These are phyloP conservation scores for Gasterosteus aculeatus DNA, from an alignment of 2,113 vertebrate species.

Conservation along the genomic window DNA sequence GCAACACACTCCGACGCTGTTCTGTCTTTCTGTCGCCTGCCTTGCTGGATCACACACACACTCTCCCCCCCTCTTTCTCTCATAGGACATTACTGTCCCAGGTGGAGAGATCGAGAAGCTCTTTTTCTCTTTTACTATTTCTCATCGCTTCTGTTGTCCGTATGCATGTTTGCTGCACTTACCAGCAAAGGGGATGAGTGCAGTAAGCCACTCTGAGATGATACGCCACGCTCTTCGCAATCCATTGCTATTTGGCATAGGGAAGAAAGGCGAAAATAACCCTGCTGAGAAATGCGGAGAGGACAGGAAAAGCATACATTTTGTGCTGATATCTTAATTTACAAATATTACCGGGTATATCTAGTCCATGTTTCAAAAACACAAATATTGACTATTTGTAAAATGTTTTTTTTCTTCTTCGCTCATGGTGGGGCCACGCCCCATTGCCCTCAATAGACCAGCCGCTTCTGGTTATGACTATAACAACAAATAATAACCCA, in stretches of 20 bases:
- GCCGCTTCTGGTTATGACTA: too few species aligned
- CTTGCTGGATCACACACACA: background rate
- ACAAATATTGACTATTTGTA: too few species aligned
- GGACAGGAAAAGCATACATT: too few species aligned
- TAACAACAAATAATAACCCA: too few species aligned
- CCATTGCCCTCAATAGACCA: too few species aligned
- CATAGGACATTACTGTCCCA: constrained; percentile 21
- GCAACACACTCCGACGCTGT: constrained; percentile 18
- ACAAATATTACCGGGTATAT: too few species aligned
- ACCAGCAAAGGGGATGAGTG: constrained; percentile 1
- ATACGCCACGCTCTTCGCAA: background rate
- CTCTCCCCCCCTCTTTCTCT: background rate
- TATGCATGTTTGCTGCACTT: constrained; percentile 4
- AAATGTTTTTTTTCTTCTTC: too few species aligned
- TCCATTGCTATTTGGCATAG: background rate
- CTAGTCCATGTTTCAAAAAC: too few species aligned
- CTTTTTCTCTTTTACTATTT: background rate
- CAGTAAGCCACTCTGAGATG: background rate
- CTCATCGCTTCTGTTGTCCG: background rate
- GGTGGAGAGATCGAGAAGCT: constrained; percentile 30
- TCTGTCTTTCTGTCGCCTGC: constrained; percentile 11
- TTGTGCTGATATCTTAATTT: too few species aligned
- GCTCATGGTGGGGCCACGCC: too few species aligned
- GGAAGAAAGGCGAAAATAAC: background rate
- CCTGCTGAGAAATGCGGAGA: too few species aligned